These are phyloP conservation scores for Drosophila cognata DNA, from an alignment of 2,888 invertebrate genomes.

Conservation along the genomic window DNA sequence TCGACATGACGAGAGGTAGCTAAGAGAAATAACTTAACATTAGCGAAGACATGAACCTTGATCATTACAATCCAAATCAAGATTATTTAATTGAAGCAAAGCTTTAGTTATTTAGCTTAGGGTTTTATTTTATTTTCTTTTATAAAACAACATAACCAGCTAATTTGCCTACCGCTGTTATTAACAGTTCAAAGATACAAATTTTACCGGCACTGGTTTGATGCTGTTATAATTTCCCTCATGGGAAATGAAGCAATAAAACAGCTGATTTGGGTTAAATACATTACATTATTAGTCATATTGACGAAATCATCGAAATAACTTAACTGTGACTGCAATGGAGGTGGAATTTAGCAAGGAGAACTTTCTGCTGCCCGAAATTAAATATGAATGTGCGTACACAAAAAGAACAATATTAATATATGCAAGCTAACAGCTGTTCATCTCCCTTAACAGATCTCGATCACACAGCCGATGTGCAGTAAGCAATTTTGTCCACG, in stretches of 20 bases:
- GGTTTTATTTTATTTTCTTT: not conserved
- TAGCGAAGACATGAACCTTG: slow-evolving; percentile 1
- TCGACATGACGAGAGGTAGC: not conserved
- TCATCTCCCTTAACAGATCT: slow-evolving; percentile 88
- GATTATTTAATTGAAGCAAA: not conserved
- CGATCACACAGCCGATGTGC: slow-evolving; percentile 99
- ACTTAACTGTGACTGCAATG: slow-evolving; percentile 58
- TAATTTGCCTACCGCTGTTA: not conserved
- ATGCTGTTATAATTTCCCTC: slow-evolving; percentile 28
- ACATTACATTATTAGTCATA: not conserved
- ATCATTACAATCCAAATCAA: not conserved
- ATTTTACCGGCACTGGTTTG: not conserved
- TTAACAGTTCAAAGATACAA: not conserved
- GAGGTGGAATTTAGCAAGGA: slow-evolving; percentile 87
- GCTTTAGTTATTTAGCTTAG: not conserved
- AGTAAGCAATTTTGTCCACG: slow-evolving; percentile 88
- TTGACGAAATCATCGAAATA: slow-evolving; percentile 39
- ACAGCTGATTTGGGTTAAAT: slow-evolving; percentile 36
- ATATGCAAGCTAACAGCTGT: slow-evolving; percentile 14
- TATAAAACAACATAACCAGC: not conserved
- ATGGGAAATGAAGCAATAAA: slow-evolving; percentile 11
- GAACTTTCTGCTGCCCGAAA: slow-evolving; percentile 88
- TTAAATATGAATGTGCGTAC: slow-evolving; percentile 93
- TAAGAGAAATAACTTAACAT: not conserved
- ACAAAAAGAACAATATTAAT: not conserved